These are phyloP conservation scores for Pseudachorutes palmiensis DNA, from an alignment of 1,140 invertebrate species.

Conservation along the genomic window DNA sequence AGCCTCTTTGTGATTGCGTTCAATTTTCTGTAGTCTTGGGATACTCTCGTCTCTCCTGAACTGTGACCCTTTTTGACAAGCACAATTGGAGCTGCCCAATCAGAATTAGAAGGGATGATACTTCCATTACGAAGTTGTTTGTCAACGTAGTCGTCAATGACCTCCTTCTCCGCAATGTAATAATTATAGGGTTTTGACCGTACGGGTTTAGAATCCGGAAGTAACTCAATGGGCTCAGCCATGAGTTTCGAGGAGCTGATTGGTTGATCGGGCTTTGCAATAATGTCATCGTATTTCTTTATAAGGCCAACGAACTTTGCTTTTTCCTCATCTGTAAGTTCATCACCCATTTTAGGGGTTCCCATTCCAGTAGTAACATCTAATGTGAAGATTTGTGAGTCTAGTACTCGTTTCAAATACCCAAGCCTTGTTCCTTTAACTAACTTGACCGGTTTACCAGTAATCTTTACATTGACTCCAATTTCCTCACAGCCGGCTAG, in stretches of 20 bases:
- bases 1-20: slow-evolving; percentile 30
- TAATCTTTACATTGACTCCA: too few species aligned
- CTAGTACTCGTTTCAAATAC: too few species aligned
- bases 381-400: background rate
- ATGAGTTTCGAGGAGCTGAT: background rate
- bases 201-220: background rate
- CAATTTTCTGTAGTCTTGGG: background rate
- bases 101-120: background rate
- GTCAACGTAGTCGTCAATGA: background rate
- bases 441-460: too few species aligned
- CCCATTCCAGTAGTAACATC: background rate
- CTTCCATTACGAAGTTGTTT: background rate
- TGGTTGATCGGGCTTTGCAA: background rate
- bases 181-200: background rate
- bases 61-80: background rate
- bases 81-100: background rate
- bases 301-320: background rate
- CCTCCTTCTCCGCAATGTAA: background rate
- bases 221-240: background rate
- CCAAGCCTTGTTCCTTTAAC: too few species aligned
- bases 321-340: background rate
- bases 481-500: too few species aligned
- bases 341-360: background rate
- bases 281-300: background rate
- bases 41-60: background rate